Conservation (phyloP, 2,888 invertebrate genomes). For the Tineola bisselliella region DNA sequence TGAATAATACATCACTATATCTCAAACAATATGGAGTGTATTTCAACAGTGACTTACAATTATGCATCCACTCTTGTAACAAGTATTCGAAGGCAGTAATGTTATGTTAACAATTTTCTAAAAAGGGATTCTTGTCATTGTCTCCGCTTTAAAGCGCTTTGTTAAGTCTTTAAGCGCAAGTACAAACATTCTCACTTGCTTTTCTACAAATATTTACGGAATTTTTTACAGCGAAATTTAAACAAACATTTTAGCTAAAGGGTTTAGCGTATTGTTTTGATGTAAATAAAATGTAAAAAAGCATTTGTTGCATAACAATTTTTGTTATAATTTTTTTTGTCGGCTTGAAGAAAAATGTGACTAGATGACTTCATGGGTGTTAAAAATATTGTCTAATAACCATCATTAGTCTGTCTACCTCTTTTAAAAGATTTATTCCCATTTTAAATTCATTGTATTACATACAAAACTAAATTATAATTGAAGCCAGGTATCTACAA, state of each 20-base stretch:
- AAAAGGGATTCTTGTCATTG: constrained; percentile 47
- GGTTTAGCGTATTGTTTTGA: neutral
- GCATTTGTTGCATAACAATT: neutral
- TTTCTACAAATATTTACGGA: constrained; percentile 6
- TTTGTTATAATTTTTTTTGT: too few species aligned
- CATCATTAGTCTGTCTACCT: too few species aligned
- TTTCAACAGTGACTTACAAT: neutral
- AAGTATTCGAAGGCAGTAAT: constrained; percentile 38
- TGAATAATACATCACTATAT: too few species aligned
- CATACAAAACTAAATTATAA: neutral
- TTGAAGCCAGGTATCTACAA: neutral
- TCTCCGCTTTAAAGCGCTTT: constrained; percentile 40
- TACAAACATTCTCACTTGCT: constrained; percentile 7
- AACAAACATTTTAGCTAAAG: neutral
- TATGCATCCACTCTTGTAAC: constrained; percentile 23
- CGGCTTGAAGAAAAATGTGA: too few species aligned
- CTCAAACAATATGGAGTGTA: too few species aligned
- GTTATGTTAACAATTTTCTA: constrained; percentile 47
- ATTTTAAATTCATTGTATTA: too few species aligned
- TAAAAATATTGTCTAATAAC: too few species aligned
- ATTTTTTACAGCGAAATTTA: constrained; percentile 21
- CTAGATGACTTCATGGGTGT: too few species aligned
- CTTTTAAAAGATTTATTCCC: too few species aligned
- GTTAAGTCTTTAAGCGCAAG: constrained; percentile 44
- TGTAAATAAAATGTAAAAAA: neutral